phyloP scores from a whole-genome alignment of 2,797 vertebrate genomes.

The Bradypodion pumilum region DNA sequence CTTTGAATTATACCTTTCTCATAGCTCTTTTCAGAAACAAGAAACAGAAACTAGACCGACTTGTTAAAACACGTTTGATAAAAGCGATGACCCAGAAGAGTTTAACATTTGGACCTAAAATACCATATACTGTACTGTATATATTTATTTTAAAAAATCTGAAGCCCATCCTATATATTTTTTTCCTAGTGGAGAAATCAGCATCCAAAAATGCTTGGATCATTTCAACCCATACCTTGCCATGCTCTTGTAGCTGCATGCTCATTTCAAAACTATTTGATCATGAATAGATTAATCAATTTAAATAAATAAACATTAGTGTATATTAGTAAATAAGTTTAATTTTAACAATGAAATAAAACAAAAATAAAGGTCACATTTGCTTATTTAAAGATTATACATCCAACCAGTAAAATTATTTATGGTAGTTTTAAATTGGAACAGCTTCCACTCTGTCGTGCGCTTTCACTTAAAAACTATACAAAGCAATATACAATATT shows the following conservation, averaged over 20 bases:
- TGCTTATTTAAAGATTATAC: background rate
- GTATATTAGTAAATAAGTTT: too few species aligned
- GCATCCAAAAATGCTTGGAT: background rate
- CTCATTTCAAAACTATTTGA: too few species aligned
- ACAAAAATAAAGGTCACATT: too few species aligned
- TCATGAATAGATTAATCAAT: too few species aligned
- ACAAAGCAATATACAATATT: background rate
- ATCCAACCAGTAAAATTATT: background rate
- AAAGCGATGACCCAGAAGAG: background rate
- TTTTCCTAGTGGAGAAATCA: background rate
- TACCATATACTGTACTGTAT: too few species aligned
- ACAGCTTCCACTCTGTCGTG: background rate
- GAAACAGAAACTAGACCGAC: conserved; percentile 7
- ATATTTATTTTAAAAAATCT: background rate
- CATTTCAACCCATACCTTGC: background rate
- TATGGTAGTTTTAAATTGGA: background rate
- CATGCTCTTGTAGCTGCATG: background rate
- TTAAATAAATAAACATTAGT: too few species aligned
- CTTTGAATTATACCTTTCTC: conserved; percentile 10
- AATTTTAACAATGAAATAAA: too few species aligned
- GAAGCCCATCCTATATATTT: background rate
- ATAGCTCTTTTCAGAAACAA: background rate
- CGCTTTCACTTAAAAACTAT: background rate
- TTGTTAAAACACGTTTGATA: fast-evolving
- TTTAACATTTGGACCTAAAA: conserved; percentile 25